Conservation (phyloP, 2,113 vertebrate species). For the Oreochromis tanganicae region DNA sequence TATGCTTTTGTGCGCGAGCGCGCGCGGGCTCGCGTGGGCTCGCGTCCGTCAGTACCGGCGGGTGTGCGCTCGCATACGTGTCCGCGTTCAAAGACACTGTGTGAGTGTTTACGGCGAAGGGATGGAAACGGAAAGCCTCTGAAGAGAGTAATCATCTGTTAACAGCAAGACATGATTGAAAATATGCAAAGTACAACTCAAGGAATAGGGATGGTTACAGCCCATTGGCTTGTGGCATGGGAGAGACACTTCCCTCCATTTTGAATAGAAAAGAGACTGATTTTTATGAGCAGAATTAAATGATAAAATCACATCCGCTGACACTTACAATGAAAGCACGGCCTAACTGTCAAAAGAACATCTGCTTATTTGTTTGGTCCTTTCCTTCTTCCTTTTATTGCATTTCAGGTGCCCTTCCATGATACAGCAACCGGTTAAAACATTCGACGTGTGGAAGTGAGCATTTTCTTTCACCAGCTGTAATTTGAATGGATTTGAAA, state of each 20-base stretch:
- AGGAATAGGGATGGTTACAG: conserved; percentile 68
- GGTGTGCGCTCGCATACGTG: conserved; percentile 6
- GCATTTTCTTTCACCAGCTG: conserved; percentile 41
- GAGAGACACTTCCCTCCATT: conserved; percentile 56
- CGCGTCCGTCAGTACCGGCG: conserved; percentile 25
- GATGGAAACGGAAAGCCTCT: conserved; percentile 64
- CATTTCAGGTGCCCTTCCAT: conserved; percentile 52
- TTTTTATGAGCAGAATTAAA: conserved; percentile 67
- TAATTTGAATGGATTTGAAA: conserved; percentile 51
- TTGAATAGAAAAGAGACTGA: conserved; percentile 50
- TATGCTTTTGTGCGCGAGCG: background rate
- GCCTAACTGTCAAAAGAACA: conserved; percentile 67
- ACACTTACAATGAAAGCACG: conserved; percentile 61
- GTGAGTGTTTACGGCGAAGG: conserved; percentile 46
- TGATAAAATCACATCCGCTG: conserved; percentile 67
- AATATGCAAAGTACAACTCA: conserved; percentile 72
- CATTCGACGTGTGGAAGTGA: background rate
- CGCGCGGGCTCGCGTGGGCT: background rate
- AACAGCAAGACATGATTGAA: conserved; percentile 76
- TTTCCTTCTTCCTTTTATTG: conserved; percentile 32
- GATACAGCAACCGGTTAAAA: conserved; percentile 40
- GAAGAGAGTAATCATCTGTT: conserved; percentile 77
- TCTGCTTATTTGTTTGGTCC: conserved; percentile 60
- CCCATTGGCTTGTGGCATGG: conserved; percentile 66
- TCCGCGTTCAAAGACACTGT: conserved; percentile 44